Base-by-base conservation (phyloP, 2,113 vertebrate genomes). In the Procavia capensis region DNA sequence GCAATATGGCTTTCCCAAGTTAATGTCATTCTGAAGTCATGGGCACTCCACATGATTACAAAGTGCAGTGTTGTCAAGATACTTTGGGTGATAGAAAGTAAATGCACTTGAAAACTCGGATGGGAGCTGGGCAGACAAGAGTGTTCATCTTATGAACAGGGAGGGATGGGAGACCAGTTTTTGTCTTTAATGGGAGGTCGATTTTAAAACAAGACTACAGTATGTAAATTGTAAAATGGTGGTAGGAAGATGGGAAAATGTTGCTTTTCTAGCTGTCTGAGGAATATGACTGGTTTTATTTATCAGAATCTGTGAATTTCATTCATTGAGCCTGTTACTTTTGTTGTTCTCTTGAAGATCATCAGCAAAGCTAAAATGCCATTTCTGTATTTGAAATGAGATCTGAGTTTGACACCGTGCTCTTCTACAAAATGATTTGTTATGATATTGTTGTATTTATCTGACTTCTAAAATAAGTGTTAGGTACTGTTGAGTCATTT, bases 121-220 rank as follows among this genome's bases (percentile, higher is more conserved):
- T 57, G 20, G 11, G 17, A 7, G 1, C 76, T 57, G 16, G 54
- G 20, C 25, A 86, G 19, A 34, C n/a, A 72, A 14, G 57, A 31
- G 8, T 70, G 36, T 75, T 92, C 25, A 45, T 94, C 17, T 90
- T 82, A 59, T 22, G 57, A 59, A 24, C 57, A 59, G n/a, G 19
- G 85, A 82, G 39, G 41, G 36, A 72, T 80, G 9, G 50, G 87
- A 88, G 14, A 25, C 76, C 20, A 63, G 72, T 85, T 96, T 97
- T 63, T 59, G 19, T 59, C 24, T 59, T 59, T 59, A 34, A 64
- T 75, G 13, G 50, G 90, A 88, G 14, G 20, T 81, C 20, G 57
- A 64, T 81, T 96, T 97, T 63, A 85, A 43, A 76, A 64, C 25
- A 88, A 70, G 31, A 85, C 14, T 41, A 41, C 87, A 90, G 59